phyloP scores from a whole-genome alignment of 2,888 invertebrate genomes.

The Polyommatus iphigenia region DNA sequence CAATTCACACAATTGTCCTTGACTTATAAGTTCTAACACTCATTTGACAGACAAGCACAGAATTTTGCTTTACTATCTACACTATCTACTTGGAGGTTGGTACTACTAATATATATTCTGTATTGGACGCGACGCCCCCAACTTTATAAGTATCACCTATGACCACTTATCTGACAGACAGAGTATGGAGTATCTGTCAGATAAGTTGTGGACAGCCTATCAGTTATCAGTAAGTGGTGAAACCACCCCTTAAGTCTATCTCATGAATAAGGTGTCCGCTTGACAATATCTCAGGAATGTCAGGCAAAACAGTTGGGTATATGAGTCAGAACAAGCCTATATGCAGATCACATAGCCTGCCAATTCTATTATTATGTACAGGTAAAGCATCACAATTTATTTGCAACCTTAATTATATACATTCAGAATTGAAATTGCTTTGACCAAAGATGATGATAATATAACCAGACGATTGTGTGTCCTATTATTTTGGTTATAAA shows the following conservation, averaged over 20 bases:
- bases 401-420: constrained; percentile 35
- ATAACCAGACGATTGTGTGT: neutral
- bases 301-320: constrained; percentile 51
- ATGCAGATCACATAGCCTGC: constrained; percentile 57
- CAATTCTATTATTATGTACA: constrained; percentile 68
- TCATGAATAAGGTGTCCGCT: neutral
- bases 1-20: too few relatives aligned
- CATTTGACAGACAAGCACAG: too few relatives aligned
- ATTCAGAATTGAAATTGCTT: constrained; percentile 36
- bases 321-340: constrained; percentile 47
- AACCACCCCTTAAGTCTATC: neutral
- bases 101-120: too few relatives aligned
- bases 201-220: too few relatives aligned
- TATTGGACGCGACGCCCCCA: too few relatives aligned
- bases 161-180: too few relatives aligned
- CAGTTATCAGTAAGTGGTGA: too few relatives aligned
- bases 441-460: constrained; percentile 20
- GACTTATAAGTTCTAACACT: too few relatives aligned
- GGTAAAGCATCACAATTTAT: constrained; percentile 38
- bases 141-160: too few relatives aligned
- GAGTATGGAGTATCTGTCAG: too few relatives aligned
- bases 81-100: too few relatives aligned
- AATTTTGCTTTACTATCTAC: too few relatives aligned
- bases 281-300: constrained; percentile 25
- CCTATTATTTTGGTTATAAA: neutral